Conservation (phyloP, 2,888 invertebrate species). For the Ferdinandea cuprea region DNA sequence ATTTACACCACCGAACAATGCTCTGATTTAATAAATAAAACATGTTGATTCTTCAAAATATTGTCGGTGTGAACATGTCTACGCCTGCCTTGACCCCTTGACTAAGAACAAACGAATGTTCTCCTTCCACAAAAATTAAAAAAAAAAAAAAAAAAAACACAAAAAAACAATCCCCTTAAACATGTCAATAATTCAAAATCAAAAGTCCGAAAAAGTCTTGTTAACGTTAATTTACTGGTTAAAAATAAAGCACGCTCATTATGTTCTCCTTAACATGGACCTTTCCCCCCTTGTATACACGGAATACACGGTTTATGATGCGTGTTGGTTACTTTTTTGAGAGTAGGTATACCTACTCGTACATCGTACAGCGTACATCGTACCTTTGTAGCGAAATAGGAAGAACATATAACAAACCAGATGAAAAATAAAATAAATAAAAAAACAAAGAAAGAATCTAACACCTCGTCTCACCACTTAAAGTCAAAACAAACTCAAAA, state of each 20-base stretch:
- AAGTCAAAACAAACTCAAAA: constrained; percentile 68
- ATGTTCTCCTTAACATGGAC: constrained; percentile 50
- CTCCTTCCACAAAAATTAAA: not conserved
- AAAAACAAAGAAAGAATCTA: constrained; percentile 69
- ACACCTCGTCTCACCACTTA: constrained; percentile 72
- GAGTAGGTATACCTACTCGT: constrained; percentile 5
- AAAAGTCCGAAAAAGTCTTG: constrained; percentile 56
- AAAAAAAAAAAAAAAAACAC: not conserved
- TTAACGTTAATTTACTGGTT: constrained; percentile 71
- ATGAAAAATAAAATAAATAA: constrained; percentile 1
- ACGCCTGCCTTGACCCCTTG: constrained; percentile 45
- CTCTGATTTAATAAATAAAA: constrained; percentile 30
- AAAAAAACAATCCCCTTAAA: constrained; percentile 26
- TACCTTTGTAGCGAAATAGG: constrained; percentile 38
- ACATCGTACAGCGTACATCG: not conserved
- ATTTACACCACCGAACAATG: constrained; percentile 20
- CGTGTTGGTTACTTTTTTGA: constrained; percentile 47
- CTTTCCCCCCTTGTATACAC: constrained; percentile 34
- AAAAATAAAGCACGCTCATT: constrained; percentile 71
- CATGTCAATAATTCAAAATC: constrained; percentile 65
- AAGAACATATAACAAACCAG: too few relatives aligned
- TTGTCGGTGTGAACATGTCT: constrained; percentile 10
- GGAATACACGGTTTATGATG: constrained; percentile 44
- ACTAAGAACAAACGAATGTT: constrained; percentile 49
- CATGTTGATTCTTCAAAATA: constrained; percentile 1